phyloP scores from a whole-genome alignment of 2,797 vertebrate species.

The Ambastaia sidthimunki region DNA sequence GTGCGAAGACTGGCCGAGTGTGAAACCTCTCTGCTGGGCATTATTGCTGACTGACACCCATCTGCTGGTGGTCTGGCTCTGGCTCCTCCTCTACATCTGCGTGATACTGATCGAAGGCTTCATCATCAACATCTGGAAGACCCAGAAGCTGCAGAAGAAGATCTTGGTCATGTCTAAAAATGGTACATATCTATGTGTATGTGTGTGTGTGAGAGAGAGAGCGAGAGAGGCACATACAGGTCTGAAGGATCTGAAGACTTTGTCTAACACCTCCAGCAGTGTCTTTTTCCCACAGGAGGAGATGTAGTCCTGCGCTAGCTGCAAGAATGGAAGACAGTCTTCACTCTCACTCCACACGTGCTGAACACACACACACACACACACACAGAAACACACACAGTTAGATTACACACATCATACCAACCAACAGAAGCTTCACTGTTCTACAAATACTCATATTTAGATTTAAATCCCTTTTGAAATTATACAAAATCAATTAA shows the following conservation, averaged over 20 bases:
- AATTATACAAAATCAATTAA: background rate
- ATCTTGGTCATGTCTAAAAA: slow-evolving; percentile 8
- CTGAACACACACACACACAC: slow-evolving; percentile 68
- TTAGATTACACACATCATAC: background rate
- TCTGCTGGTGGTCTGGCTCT: slow-evolving; percentile 96
- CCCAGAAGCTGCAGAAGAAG: slow-evolving; percentile 87
- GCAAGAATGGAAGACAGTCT: slow-evolving; percentile 96
- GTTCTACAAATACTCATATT: background rate
- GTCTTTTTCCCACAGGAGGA: slow-evolving; percentile 99
- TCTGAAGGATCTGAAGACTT: slow-evolving; percentile 98
- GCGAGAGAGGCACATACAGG: slow-evolving; percentile 81
- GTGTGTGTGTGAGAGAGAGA: background rate
- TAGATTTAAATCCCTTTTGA: background rate
- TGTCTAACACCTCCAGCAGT: slow-evolving; percentile 94
- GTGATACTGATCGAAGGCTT: slow-evolving; percentile 94
- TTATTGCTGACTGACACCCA: slow-evolving; percentile 99
- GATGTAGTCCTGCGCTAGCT: slow-evolving; percentile 97
- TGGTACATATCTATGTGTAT: too few relatives aligned
- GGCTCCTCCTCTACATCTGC: slow-evolving; percentile 96
- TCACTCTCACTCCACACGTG: slow-evolving; percentile 99
- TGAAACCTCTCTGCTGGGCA: slow-evolving; percentile 57
- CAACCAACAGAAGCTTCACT: background rate
- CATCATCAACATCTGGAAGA: slow-evolving; percentile 95
- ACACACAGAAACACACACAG: background rate
- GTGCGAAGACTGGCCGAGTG: slow-evolving; percentile 53